Evolutionary conservation across 2,113 vertebrate species (phyloP).

Genomic region (Pogona vitticeps): DNA sequence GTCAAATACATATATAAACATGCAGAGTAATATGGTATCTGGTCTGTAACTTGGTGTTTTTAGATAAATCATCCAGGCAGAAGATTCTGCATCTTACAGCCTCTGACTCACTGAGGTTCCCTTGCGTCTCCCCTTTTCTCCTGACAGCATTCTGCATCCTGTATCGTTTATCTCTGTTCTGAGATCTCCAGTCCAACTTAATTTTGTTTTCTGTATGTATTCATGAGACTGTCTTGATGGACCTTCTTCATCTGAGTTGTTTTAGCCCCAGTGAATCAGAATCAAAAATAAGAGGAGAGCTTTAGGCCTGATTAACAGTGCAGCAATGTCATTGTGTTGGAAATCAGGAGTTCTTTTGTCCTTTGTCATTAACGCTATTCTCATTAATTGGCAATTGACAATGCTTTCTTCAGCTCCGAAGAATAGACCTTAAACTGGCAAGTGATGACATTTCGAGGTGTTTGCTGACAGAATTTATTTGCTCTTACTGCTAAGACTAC

Average conservation of each 20-base stretch:
- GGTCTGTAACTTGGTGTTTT: not conserved
- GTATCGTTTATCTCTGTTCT: not conserved
- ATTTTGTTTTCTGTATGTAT: not conserved
- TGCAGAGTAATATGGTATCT: not conserved
- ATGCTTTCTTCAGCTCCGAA: conserved; percentile 1
- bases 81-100: not conserved
- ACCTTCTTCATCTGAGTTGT: not conserved
- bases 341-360: conserved; percentile 11
- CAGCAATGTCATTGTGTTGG: conserved; percentile 1
- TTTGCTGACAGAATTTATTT: conserved; percentile 24
- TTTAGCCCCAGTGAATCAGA: conserved; percentile 16
- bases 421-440: conserved; percentile 10
- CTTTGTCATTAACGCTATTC: not conserved
- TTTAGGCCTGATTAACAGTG: conserved; percentile 20
- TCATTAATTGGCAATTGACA: conserved; percentile 12
- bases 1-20: not conserved
- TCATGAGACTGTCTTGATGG: not conserved
- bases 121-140: not conserved
- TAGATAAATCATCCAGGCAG: not conserved
- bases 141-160: not conserved
- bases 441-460: conserved; percentile 4
- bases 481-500: not conserved
- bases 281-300: not conserved
- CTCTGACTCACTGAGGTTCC: not conserved
- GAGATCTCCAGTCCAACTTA: not conserved